Evolutionary conservation across 2,888 invertebrate genomes (phyloP).

Genomic region (Hermaeophaga mercurialis): DNA sequence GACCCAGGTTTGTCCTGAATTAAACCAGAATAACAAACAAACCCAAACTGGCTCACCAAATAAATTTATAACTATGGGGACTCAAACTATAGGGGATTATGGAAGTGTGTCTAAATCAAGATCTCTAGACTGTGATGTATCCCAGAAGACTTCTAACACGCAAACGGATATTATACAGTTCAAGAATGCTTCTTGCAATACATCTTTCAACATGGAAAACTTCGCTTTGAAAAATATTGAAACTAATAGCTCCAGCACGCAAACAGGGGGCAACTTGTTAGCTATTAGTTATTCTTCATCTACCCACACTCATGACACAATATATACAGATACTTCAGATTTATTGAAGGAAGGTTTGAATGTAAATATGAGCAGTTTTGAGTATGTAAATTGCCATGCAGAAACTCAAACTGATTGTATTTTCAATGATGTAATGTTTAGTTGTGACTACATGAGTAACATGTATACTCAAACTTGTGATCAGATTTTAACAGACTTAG

Average conservation of each 20-base stretch:
- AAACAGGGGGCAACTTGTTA: conserved; percentile 44
- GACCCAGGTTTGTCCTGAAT: conserved; percentile 38
- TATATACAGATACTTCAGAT: conserved; percentile 49
- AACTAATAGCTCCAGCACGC: conserved; percentile 50
- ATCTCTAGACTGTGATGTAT: conserved; percentile 13
- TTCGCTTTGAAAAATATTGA: conserved; percentile 42
- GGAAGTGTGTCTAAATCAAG: conserved; percentile 24
- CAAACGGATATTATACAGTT: conserved; percentile 43
- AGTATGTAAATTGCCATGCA: conserved; percentile 60
- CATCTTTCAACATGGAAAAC: conserved; percentile 48
- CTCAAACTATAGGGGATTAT: conserved; percentile 56
- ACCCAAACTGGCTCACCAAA: conserved; percentile 51
- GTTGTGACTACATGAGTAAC: conserved; percentile 52
- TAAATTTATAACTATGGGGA: conserved; percentile 49
- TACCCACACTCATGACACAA: conserved; percentile 46
- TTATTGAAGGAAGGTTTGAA: conserved; percentile 36
- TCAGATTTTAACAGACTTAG: conserved; percentile 60
- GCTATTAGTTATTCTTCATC: conserved; percentile 31
- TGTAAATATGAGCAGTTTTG: conserved; percentile 44
- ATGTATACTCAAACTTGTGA: conserved; percentile 59
- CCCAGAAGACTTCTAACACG: conserved; percentile 37
- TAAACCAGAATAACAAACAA: conserved; percentile 44
- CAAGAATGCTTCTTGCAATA: conserved; percentile 51
- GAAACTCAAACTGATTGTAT: conserved; percentile 67
- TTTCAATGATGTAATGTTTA: conserved; percentile 51